Base-by-base conservation (phyloP, 2,797 vertebrate genomes). In the Pterois miles region DNA sequence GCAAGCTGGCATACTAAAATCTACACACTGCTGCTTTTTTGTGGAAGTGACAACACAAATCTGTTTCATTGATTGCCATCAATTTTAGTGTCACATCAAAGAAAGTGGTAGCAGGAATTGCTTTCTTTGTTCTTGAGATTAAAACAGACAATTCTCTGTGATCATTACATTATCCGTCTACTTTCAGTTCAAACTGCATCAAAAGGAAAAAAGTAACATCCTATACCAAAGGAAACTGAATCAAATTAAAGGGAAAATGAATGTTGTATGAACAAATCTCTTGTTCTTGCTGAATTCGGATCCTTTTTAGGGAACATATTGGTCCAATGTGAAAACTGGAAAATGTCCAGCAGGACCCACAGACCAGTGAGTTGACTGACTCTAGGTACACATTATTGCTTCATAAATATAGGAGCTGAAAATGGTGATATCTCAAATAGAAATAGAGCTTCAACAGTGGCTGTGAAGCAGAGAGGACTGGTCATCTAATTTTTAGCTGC, bases 401-500 rank as follows among this genome's bases (percentile, higher is more conserved):
- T 74, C 46, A 80, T 50, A 53, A 76, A 57, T 43, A 79, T 18
- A 71, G 18, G 33, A 73, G 66, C 25, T 81, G 59, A 84, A 80
- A 80, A 80, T 71, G 46, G 70, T 56, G 53, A 85, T 58, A 78
- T 54, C 69, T 76, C 14, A 59, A 78, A 86, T 53, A 73, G 68
- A 76, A 82, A 69, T 48, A 66, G 74, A 74, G 62, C 78, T 79
- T 65, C 36, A 66, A 27, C 70, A 68, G 75, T 3, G 54, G 40
- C 20, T 54, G 31, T 72, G 65, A 68, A 71, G 67, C 27, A 58
- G 72, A 73, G 27, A 64, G 67, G 52, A 76, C 40, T 78, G 65
- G 71, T 52, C 80, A 82, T 68, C 48, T 72, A 25, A 70, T 86
- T 82, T 81, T 79, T 73, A 72, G 63, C 74, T 80, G 70, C 65